Percentiles rank a stretch among this genome's conserved stretches.
Evolutionary conservation across 2,797 vertebrate genomes (phyloP).

Genomic region (Oophaga sylvatica): DNA sequence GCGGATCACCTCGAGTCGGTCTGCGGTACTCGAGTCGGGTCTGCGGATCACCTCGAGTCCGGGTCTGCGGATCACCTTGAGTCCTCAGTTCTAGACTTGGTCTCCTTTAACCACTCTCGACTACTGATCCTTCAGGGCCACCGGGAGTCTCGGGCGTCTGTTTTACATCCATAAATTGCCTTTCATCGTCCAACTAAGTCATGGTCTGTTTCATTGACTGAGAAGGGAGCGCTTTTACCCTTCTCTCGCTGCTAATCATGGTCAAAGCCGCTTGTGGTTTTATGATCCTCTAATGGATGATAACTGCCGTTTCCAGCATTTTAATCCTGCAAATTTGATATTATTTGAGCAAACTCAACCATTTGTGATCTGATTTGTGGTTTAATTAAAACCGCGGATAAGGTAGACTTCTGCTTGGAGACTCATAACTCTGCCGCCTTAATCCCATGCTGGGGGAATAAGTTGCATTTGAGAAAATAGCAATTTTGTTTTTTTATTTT

Average conservation of each 20-base stretch:
- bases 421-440: conserved; percentile 34
- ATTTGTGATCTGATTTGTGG: conserved; percentile 60
- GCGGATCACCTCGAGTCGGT: too few relatives aligned
- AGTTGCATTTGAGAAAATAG: conserved; percentile 31
- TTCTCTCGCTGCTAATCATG: conserved; percentile 35
- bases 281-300: conserved; percentile 49
- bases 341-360: conserved; percentile 50
- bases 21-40: too few relatives aligned
- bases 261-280: conserved; percentile 41
- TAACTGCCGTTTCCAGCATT: conserved; percentile 50
- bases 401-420: conserved; percentile 39
- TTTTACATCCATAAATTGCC: neutral
- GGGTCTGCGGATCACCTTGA: neutral
- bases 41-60: too few relatives aligned
- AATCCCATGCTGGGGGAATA: conserved; percentile 28
- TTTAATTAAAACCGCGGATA: conserved; percentile 55
- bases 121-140: neutral
- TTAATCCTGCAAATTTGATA: conserved; percentile 52
- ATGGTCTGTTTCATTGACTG: conserved; percentile 8
- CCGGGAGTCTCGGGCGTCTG: neutral
- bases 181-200: neutral
- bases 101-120: neutral
- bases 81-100: neutral
- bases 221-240: conserved; percentile 17
- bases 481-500: neutral